Evolutionary conservation across 2,888 invertebrate species (phyloP).

Genomic region (Gandaritis pyraliata): DNA sequence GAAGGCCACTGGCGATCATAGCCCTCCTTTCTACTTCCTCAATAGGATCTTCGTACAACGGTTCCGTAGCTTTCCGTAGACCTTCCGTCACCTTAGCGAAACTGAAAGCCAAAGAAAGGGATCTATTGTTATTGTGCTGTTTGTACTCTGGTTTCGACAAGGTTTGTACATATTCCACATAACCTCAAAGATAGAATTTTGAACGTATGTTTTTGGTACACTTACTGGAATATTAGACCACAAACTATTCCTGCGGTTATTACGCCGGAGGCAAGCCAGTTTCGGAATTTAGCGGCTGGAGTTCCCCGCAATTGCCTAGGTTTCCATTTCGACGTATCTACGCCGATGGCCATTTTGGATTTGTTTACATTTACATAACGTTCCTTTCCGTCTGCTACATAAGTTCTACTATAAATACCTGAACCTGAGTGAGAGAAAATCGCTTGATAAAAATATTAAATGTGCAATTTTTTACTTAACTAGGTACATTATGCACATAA

Average conservation of each 20-base stretch:
- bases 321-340: slow-evolving; percentile 85
- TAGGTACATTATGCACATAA: too few species aligned
- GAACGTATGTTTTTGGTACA: slow-evolving; percentile 29
- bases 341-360: slow-evolving; percentile 77
- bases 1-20: slow-evolving; percentile 68
- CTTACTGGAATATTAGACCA: slow-evolving; percentile 81
- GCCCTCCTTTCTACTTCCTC: slow-evolving; percentile 72
- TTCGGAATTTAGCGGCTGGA: slow-evolving; percentile 84
- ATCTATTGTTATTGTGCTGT: too few species aligned
- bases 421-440: too few species aligned
- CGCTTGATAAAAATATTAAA: too few species aligned
- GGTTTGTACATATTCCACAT: not conserved
- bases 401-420: too few species aligned
- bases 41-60: slow-evolving; percentile 70
- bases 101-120: slow-evolving; percentile 53
- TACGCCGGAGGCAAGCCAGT: slow-evolving; percentile 77
- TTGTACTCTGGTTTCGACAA: too few species aligned
- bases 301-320: slow-evolving; percentile 87
- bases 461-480: too few species aligned
- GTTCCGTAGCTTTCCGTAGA: slow-evolving; percentile 57
- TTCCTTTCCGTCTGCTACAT: too few species aligned
- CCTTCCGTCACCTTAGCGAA: slow-evolving; percentile 56
- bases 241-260: slow-evolving; percentile 69
- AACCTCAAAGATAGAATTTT: slow-evolving; percentile 47
- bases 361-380: not conserved